Conservation (phyloP, 1,140 invertebrate species). For the Papilio polyxenes region DNA sequence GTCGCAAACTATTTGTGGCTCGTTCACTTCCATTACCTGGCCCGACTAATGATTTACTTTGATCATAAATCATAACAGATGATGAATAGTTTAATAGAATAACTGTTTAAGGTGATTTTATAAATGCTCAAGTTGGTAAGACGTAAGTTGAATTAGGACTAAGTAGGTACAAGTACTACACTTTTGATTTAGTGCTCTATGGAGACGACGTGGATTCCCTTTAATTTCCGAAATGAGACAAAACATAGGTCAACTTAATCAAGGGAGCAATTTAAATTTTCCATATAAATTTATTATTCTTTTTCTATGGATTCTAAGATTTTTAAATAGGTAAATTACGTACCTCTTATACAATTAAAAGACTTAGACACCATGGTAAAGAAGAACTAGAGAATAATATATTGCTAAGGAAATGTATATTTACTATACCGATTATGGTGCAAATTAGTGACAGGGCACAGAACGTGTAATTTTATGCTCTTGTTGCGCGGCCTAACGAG, state of each 20-base stretch:
- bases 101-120: neutral
- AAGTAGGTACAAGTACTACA: too few relatives aligned
- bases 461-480: neutral
- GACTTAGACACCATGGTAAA: too few relatives aligned
- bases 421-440: too few relatives aligned
- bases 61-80: conserved; percentile 18
- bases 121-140: neutral
- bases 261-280: neutral
- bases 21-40: neutral
- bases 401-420: too few relatives aligned
- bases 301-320: too few relatives aligned
- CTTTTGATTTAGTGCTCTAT: too few relatives aligned
- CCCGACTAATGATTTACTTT: conserved; percentile 16
- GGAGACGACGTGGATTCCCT: neutral
- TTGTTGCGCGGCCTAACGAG: neutral
- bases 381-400: too few relatives aligned
- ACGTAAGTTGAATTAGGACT: too few relatives aligned
- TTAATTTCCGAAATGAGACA: neutral
- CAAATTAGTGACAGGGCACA: neutral
- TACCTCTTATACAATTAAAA: too few relatives aligned
- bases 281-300: too few relatives aligned
- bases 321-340: too few relatives aligned
- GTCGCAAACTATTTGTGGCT: conserved; percentile 21
- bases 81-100: neutral
- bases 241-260: neutral